These are phyloP conservation scores for Deilephila elpenor DNA, from an alignment of 2,888 invertebrate genomes.

Conservation along the genomic window DNA sequence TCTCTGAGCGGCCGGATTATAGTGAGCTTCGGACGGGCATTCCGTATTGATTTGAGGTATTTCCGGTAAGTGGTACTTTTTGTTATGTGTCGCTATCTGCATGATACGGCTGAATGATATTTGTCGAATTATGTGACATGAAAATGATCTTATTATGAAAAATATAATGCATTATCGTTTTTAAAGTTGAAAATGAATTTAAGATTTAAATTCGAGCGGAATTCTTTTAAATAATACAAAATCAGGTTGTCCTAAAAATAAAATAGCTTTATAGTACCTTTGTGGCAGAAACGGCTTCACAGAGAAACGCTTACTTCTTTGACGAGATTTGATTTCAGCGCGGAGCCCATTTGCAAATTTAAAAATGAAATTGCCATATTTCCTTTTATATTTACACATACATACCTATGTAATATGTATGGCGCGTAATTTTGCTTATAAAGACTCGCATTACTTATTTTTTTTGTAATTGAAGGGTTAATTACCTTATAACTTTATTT, in stretches of 20 bases:
- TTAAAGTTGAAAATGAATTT: background rate
- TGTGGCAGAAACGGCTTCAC: constrained; percentile 39
- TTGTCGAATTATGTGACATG: background rate
- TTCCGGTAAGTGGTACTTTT: constrained; percentile 46
- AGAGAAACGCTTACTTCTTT: constrained; percentile 44
- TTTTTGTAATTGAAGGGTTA: background rate
- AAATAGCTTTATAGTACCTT: constrained; percentile 42
- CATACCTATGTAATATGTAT: background rate
- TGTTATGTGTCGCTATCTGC: constrained; percentile 32
- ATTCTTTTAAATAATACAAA: constrained; percentile 12
- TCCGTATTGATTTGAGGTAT: constrained; percentile 72
- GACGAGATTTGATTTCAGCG: constrained; percentile 43
- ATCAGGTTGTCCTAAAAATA: constrained; percentile 37
- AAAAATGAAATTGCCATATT: constrained; percentile 15
- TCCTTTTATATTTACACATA: background rate
- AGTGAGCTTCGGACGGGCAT: constrained; percentile 58
- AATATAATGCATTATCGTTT: background rate
- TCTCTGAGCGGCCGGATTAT: too few relatives aligned
- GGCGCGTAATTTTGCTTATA: background rate
- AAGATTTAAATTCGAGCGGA: background rate
- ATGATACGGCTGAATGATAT: constrained; percentile 37
- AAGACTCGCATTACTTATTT: background rate
- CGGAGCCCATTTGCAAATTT: constrained; percentile 6
- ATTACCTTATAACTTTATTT: background rate
- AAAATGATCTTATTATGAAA: background rate